Percentiles rank a stretch among this genome's conserved stretches.
These are phyloP conservation scores for Scolopax rusticola DNA, from an alignment of 2,797 vertebrate genomes.

Conservation along the genomic window DNA sequence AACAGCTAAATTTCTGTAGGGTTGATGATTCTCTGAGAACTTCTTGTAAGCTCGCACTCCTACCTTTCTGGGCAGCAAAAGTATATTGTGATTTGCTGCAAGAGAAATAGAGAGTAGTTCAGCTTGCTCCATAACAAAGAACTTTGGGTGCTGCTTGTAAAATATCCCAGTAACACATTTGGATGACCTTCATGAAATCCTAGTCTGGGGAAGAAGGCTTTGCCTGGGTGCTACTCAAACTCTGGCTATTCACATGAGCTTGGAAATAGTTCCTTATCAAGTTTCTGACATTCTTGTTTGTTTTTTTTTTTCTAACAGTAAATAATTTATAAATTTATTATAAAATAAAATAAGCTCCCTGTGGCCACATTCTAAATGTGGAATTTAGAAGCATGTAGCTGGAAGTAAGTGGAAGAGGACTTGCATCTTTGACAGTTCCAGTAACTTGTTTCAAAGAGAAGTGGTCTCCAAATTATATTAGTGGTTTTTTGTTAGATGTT, in stretches of 20 bases:
- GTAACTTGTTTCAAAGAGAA: background rate
- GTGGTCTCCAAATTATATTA: background rate
- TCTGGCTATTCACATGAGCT: background rate
- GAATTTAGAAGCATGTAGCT: background rate
- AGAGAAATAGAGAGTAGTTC: background rate
- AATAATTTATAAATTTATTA: background rate
- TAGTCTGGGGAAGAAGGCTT: background rate
- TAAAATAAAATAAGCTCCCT: background rate
- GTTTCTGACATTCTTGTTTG: background rate
- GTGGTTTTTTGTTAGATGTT: background rate
- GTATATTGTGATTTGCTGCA: background rate
- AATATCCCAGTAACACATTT: constrained; percentile 8
- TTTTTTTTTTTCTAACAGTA: background rate
- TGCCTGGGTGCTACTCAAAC: background rate
- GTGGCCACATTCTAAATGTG: background rate
- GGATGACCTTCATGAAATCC: constrained; percentile 25
- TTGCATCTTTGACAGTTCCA: background rate
- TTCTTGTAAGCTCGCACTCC: background rate
- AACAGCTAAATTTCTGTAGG: background rate
- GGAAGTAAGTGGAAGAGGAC: background rate
- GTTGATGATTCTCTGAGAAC: background rate
- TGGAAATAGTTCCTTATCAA: background rate
- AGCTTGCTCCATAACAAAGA: background rate
- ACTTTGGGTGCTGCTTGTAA: background rate
- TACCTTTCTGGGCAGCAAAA: background rate